A percentile compares a stretch with the other conserved stretches of the same genome.
These are phyloP conservation scores for Paedocypris sp. DNA, from an alignment of 2,113 vertebrate genomes.

Conservation along the genomic window DNA sequence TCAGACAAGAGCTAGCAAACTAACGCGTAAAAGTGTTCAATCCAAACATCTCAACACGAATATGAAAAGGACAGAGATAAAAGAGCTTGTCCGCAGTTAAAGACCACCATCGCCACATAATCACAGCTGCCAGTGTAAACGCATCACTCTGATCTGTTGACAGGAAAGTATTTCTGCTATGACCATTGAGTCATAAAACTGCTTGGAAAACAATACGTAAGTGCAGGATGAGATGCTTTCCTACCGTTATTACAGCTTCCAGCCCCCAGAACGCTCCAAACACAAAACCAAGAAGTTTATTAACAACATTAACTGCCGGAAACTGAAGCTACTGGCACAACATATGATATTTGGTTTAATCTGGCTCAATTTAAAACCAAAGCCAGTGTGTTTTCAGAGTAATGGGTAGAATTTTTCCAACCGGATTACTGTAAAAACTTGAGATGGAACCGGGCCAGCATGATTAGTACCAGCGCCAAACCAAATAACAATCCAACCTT, in stretches of 20 bases:
- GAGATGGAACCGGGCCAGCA: background rate
- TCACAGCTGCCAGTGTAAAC: conserved; percentile 1
- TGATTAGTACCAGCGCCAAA: background rate
- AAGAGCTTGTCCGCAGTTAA: background rate
- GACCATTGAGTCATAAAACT: background rate
- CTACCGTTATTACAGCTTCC: background rate
- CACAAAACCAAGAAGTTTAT: background rate
- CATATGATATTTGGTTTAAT: background rate
- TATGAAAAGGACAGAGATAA: background rate
- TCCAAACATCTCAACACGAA: no score
- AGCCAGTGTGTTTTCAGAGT: background rate
- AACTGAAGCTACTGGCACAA: background rate
- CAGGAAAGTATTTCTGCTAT: conserved; percentile 5
- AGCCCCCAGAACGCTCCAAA: background rate
- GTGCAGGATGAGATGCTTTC: background rate
- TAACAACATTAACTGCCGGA: background rate
- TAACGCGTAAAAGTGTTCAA: background rate
- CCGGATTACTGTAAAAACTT: conserved; percentile 20
- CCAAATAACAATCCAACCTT: conserved; percentile 39
- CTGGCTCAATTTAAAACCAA: background rate
- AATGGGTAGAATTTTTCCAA: background rate
- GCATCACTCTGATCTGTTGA: background rate
- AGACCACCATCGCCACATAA: background rate
- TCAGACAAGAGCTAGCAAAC: background rate
- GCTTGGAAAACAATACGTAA: background rate